Conservation (phyloP, 1,140 invertebrate genomes). For the Cecropterus lyciades region DNA sequence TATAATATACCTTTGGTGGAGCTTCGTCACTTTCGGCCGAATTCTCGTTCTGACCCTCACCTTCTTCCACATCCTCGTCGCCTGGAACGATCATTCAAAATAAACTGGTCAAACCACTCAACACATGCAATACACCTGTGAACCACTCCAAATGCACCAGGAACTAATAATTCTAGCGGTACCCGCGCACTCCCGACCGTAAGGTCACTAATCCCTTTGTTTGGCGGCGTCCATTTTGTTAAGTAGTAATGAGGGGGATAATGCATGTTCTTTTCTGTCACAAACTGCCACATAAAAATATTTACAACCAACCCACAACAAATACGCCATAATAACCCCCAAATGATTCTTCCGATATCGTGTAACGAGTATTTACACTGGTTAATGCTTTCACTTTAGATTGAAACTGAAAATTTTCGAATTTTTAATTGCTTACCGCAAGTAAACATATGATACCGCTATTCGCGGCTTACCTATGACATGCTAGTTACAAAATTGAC, state of each 20-base stretch:
- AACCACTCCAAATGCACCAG: constrained; percentile 43
- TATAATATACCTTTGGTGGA: constrained; percentile 78
- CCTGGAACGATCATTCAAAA: constrained; percentile 82
- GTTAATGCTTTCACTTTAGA: constrained; percentile 40
- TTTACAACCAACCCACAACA: constrained; percentile 75
- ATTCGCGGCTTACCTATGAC: constrained; percentile 84
- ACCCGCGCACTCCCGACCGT: constrained; percentile 61
- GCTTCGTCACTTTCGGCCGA: constrained; percentile 90
- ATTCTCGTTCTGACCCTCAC: constrained; percentile 87
- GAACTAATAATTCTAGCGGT: constrained; percentile 49
- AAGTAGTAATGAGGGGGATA: constrained; percentile 85
- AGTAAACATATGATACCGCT: constrained; percentile 85
- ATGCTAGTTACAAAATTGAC: constrained; percentile 76
- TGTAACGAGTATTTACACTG: constrained; percentile 33
- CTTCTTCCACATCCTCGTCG: constrained; percentile 88
- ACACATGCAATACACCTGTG: constrained; percentile 50
- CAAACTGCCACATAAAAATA: constrained; percentile 82
- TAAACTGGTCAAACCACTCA: constrained; percentile 73
- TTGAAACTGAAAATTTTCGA: constrained; percentile 67
- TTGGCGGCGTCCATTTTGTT: constrained; percentile 90
- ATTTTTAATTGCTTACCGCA: constrained; percentile 84
- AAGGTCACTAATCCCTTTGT: constrained; percentile 87
- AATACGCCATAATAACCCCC: constrained; percentile 56
- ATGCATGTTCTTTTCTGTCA: constrained; percentile 84
- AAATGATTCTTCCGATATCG: constrained; percentile 40